Conservation (phyloP, 1,140 invertebrate genomes). For the Bombus superbus region DNA sequence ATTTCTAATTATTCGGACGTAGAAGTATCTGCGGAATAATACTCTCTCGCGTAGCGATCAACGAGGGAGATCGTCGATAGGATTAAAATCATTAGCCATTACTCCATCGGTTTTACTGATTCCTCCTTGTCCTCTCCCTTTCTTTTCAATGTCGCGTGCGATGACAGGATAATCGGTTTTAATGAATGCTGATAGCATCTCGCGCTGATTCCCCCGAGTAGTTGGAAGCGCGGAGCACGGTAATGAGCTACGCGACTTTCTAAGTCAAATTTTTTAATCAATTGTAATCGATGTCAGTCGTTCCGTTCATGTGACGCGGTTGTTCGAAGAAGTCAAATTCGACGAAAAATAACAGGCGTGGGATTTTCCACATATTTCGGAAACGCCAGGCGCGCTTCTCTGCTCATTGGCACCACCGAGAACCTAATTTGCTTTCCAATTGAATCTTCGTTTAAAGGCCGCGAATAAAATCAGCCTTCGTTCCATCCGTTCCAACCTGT, state of each 20-base stretch:
- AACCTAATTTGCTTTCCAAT: not conserved
- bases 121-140: not conserved
- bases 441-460: slow-evolving; percentile 15
- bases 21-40: not conserved
- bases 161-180: not conserved
- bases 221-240: not conserved
- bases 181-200: not conserved
- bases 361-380: not conserved
- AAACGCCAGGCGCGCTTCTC: not conserved
- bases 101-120: not conserved
- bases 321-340: too few relatives aligned
- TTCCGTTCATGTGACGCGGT: not conserved
- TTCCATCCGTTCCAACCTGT: not conserved
- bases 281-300: not conserved
- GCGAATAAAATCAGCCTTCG: not conserved
- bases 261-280: not conserved
- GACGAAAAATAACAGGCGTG: too few relatives aligned
- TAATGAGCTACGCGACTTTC: slow-evolving; percentile 3
- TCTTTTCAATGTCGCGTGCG: too few relatives aligned
- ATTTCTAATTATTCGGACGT: slow-evolving; percentile 2
- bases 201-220: not conserved
- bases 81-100: not conserved
- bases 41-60: not conserved
- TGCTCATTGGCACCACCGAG: not conserved
- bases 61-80: not conserved